Base-by-base conservation (phyloP, 2,113 vertebrate genomes). In the Glaucidium brasilianum region DNA sequence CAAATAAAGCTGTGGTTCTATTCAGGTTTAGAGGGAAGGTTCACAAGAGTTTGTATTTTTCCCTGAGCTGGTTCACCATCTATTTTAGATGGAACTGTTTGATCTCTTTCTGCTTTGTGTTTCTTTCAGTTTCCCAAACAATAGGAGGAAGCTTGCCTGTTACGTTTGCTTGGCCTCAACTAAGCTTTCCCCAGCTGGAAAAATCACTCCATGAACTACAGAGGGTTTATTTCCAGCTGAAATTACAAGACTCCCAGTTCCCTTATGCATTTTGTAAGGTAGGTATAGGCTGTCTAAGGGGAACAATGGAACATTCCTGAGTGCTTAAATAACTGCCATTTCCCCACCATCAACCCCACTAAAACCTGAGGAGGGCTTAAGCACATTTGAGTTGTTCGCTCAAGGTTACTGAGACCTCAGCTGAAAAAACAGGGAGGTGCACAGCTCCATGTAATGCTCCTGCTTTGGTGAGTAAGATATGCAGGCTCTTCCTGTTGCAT, bases 41-140 rank as follows among this genome's bases (percentile, higher is more conserved):
- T 95, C 79, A 69, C 27, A 60, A 45, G 58, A 67, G 23, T 90
- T 62, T 90, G 66, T 92, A 71, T 69, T 73, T 94, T 85, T 90
- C 77, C 78, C 45, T 89, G 84, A 90, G 84, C 64, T 96, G 62
- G 37, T 88, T 88, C 56, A 67, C 60, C 72, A 67, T 77, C 84
- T 94, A 81, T 90, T 97, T 95, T 88, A 95, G 84, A 75, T 94
- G 59, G 87, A 93, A 90, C 91, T 88, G 89, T 96, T 96, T 97
- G 96, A 96, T 95, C 89, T 94, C 75, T n/a, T 71, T 85, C 75
- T 92, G 68, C 53, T 94, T 89, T 94, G 91, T 81, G 90, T 94
- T 96, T 91, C 77, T 96, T 97, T 95, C 95, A 93, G 94, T 92
- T 96, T 94, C 76, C 66, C 55, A 94, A 87, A 97, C 96, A 97